These are phyloP conservation scores for Platorchestia sp. DNA, from an alignment of 1,140 invertebrate genomes.

Conservation along the genomic window DNA sequence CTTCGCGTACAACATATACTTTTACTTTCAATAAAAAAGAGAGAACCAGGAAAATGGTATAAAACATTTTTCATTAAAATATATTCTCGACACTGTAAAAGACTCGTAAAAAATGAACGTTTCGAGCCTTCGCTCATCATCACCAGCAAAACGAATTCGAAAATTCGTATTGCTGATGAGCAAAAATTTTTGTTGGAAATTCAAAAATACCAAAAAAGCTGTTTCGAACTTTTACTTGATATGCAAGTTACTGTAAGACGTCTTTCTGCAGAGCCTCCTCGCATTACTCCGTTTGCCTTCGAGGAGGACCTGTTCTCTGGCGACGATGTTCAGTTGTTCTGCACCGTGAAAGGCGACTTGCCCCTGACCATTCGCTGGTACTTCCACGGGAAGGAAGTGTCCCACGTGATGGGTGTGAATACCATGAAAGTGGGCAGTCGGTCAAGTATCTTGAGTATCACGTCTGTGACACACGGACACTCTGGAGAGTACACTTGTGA, in stretches of 20 bases:
- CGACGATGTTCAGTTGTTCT: constrained; percentile 78
- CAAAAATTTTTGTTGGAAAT: no score
- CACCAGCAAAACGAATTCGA: no score
- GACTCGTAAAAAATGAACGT: no score
- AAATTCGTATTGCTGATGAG: no score
- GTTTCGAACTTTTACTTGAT: no score
- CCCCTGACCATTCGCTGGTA: constrained; percentile 85
- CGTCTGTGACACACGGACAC: constrained; percentile 77
- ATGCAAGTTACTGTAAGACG: not conserved
- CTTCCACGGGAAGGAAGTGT: constrained; percentile 76
- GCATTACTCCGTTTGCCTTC: constrained; percentile 67
- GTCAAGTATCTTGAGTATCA: constrained; percentile 82
- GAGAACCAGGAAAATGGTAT: no score
- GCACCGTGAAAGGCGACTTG: constrained; percentile 88
- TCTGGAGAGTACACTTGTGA: constrained; percentile 73
- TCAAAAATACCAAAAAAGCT: no score
- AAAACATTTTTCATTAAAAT: no score
- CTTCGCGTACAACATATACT: no score
- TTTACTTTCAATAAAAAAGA: no score
- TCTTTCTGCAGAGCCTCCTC: constrained; percentile 67
- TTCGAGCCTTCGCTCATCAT: no score
- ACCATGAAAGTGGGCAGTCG: constrained; percentile 77
- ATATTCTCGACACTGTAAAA: no score
- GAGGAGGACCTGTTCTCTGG: constrained; percentile 71
- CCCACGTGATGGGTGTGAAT: constrained; percentile 69